Evolutionary conservation across 2,113 vertebrate species (phyloP).

Genomic region (Ceyx cyanopectus): DNA sequence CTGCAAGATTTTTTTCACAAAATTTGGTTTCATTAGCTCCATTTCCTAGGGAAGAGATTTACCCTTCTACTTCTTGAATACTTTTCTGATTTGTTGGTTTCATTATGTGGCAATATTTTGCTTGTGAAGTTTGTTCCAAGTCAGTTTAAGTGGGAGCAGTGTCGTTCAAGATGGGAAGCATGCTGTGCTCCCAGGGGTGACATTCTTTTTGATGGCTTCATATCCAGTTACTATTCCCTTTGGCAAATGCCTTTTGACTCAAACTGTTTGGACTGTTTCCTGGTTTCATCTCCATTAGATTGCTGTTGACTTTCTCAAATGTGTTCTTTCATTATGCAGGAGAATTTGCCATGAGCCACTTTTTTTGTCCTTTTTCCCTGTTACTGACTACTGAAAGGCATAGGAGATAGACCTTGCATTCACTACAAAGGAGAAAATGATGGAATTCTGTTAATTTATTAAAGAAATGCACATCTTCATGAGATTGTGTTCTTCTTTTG

Average conservation of each 20-base stretch:
- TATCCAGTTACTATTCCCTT: background rate
- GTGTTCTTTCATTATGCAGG: background rate
- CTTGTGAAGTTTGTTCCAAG: background rate
- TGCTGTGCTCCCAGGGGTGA: background rate
- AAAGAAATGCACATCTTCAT: background rate
- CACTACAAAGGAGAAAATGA: background rate
- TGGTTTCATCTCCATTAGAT: background rate
- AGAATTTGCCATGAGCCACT: background rate
- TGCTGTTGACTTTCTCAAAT: background rate
- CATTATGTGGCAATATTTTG: background rate
- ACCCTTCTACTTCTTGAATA: background rate
- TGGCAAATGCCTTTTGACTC: background rate
- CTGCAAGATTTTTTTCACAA: background rate
- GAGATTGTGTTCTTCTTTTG: background rate
- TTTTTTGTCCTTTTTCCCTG: background rate
- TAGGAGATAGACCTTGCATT: background rate
- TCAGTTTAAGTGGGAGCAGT: background rate
- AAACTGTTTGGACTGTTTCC: background rate
- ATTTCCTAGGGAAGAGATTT: background rate
- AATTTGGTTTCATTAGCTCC: background rate
- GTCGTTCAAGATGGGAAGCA: background rate
- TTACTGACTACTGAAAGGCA: background rate
- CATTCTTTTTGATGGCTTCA: background rate
- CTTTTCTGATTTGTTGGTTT: background rate
- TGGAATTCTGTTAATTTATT: background rate